Evolutionary conservation across 2,113 vertebrate species (phyloP).

Genomic region (Heterochromis multidens): DNA sequence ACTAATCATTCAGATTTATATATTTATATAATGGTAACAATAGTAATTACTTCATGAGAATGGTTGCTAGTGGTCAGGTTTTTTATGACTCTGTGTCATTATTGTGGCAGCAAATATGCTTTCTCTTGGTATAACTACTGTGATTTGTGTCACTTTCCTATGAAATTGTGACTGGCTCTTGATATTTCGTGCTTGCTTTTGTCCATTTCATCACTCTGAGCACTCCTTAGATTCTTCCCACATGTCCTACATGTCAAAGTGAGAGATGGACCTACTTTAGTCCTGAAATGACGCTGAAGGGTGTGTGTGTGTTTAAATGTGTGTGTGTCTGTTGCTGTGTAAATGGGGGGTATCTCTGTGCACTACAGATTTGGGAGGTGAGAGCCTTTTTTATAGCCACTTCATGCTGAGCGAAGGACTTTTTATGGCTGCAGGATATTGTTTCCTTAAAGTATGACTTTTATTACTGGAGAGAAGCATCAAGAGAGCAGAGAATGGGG

Average conservation of each 20-base stretch:
- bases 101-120: slow-evolving; percentile 13
- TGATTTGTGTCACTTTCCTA: slow-evolving; percentile 28
- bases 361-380: slow-evolving; percentile 53
- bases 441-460: slow-evolving; percentile 70
- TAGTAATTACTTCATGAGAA: slow-evolving; percentile 15
- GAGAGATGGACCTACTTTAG: slow-evolving; percentile 55
- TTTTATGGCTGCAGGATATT: slow-evolving; percentile 70
- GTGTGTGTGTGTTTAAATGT: slow-evolving; percentile 7
- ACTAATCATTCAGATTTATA: slow-evolving; percentile 9
- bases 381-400: slow-evolving; percentile 66
- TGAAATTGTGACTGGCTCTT: slow-evolving; percentile 24
- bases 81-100: slow-evolving; percentile 8
- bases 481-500: slow-evolving; percentile 46
- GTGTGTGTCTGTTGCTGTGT: slow-evolving; percentile 33
- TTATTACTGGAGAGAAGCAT: slow-evolving; percentile 67
- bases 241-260: slow-evolving; percentile 55
- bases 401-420: slow-evolving; percentile 57
- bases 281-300: slow-evolving; percentile 36
- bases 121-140: not conserved
- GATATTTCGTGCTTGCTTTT: slow-evolving; percentile 12
- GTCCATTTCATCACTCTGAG: slow-evolving; percentile 21
- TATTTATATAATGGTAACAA: slow-evolving; percentile 28
- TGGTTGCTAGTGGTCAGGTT: not conserved
- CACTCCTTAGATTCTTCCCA: slow-evolving; percentile 52
- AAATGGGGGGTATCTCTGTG: slow-evolving; percentile 28